Percentiles rank a stretch among this genome's conserved stretches.
phyloP scores from a whole-genome alignment of 2,797 vertebrate species.

The Cephalopachus bancanus region DNA sequence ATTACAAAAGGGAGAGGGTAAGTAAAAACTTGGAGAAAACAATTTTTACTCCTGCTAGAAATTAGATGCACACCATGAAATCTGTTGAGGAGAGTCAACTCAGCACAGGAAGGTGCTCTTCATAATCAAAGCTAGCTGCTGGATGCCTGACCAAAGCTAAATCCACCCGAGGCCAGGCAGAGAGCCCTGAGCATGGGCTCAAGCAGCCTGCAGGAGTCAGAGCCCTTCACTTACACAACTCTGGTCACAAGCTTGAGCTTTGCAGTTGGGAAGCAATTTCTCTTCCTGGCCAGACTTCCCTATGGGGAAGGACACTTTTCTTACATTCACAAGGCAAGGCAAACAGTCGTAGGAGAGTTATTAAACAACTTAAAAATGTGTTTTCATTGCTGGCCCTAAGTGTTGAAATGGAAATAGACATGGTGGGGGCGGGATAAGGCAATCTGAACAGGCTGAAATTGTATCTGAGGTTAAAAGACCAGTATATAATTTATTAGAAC shows the following conservation, averaged over 20 bases:
- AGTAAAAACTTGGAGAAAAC: background rate
- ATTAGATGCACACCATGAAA: conserved; percentile 16
- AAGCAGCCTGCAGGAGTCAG: background rate
- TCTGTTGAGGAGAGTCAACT: background rate
- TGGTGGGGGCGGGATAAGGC: background rate
- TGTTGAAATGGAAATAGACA: conserved; percentile 5
- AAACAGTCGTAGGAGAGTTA: background rate
- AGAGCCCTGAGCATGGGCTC: background rate
- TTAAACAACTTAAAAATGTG: background rate
- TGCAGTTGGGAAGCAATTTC: background rate
- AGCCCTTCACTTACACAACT: background rate
- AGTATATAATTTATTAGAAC: conserved; percentile 10
- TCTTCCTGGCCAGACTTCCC: background rate
- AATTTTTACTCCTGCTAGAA: conserved; percentile 45
- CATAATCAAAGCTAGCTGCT: background rate
- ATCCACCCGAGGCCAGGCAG: background rate
- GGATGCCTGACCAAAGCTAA: background rate
- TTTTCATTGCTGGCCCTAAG: background rate
- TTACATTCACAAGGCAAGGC: background rate
- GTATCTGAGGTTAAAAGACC: conserved; percentile 9
- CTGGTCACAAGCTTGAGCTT: background rate
- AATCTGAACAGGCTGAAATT: conserved; percentile 1
- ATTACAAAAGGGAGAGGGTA: background rate
- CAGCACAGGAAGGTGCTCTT: background rate
- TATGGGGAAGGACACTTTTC: background rate